Evolutionary conservation across 2,113 vertebrate genomes (phyloP).

Genomic region (Acrocephalus kingi): DNA sequence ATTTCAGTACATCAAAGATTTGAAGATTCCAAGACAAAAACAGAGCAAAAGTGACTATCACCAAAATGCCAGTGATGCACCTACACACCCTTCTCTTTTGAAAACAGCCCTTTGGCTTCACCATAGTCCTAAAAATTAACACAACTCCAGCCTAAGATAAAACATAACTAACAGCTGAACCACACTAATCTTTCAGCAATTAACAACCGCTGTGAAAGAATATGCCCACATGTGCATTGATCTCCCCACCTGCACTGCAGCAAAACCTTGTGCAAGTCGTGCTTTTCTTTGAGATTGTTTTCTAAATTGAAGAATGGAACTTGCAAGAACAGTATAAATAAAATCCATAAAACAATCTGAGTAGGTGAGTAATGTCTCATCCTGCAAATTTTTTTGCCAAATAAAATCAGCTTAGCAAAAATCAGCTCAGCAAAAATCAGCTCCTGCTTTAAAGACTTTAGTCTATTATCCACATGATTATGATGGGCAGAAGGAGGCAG

Average conservation of each 20-base stretch:
- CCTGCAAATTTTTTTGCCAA: neutral
- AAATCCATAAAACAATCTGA: neutral
- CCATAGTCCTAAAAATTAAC: neutral
- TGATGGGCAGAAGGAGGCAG: neutral
- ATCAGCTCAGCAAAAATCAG: neutral
- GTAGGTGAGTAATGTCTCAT: neutral
- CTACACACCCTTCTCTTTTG: neutral
- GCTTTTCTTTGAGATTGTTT: neutral
- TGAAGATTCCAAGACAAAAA: neutral
- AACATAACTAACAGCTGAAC: neutral
- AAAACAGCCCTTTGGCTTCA: neutral
- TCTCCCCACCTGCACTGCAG: neutral
- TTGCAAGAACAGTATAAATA: neutral
- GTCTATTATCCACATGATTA: neutral
- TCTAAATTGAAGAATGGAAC: neutral
- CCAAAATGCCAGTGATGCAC: neutral
- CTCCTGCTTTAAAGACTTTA: neutral
- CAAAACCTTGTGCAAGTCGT: neutral
- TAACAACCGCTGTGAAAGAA: neutral
- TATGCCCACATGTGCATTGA: rapidly evolving
- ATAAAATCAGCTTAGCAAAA: neutral
- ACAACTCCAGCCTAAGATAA: neutral
- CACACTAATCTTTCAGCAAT: neutral
- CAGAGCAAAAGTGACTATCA: neutral
- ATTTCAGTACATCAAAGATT: neutral